Evolutionary conservation across 2,113 vertebrate species (phyloP).

Genomic region (Scartelaos histophorus): DNA sequence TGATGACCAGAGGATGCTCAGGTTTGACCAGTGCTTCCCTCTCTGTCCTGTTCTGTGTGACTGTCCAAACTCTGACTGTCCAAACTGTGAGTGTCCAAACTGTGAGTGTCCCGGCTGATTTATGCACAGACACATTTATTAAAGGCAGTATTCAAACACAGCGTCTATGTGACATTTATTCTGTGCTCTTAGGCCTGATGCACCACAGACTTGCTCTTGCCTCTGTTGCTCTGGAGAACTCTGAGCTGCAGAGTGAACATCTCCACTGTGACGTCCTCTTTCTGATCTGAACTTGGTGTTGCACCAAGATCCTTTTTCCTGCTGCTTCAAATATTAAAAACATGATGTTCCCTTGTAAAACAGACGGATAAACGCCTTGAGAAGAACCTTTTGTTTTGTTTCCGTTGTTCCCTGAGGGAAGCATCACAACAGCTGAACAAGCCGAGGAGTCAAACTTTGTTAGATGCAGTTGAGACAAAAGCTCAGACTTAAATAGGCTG

Average conservation of each 20-base stretch:
- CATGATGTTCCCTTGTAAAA: background rate
- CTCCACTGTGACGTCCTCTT: background rate
- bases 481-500: too few species aligned
- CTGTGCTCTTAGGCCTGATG: background rate
- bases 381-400: too few species aligned
- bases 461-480: too few species aligned
- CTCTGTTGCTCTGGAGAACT: background rate
- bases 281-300: background rate
- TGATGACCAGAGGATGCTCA: constrained; percentile 10
- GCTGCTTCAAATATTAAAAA: background rate
- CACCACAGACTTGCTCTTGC: background rate
- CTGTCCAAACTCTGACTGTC: background rate
- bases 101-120: constrained; percentile 1
- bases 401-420: too few species aligned
- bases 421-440: too few species aligned
- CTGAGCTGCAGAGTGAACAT: background rate
- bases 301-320: too few species aligned
- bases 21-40: constrained; percentile 9
- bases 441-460: too few species aligned
- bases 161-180: background rate
- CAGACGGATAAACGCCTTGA: background rate
- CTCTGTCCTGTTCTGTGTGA: background rate
- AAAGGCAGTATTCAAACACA: background rate
- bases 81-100: background rate
- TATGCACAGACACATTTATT: background rate